Conservation (phyloP, 2,888 invertebrate genomes). For the Agrilus mali region DNA sequence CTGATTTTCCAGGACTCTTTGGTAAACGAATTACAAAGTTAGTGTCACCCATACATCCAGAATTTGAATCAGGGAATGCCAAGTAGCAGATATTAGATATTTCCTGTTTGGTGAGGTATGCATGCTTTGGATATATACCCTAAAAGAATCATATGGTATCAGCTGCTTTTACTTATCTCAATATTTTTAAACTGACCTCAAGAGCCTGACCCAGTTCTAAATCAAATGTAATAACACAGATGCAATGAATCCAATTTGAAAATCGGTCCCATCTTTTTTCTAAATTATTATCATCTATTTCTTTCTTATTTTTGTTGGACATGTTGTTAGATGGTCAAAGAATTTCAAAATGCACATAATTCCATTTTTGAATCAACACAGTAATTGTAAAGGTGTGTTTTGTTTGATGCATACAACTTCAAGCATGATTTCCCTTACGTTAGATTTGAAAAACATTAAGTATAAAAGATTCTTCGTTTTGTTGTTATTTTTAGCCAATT, state of each 20-base stretch:
- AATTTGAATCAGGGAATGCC: slow-evolving; percentile 98
- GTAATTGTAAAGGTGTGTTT: no score
- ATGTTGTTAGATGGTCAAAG: no score
- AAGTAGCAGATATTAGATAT: slow-evolving; percentile 92
- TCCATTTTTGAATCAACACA: no score
- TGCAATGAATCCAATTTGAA: slow-evolving; percentile 92
- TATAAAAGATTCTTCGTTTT: no score
- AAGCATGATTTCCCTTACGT: no score
- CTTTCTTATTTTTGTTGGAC: background rate
- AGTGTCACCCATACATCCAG: slow-evolving; percentile 97
- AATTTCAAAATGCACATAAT: no score
- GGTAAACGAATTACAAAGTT: slow-evolving; percentile 90
- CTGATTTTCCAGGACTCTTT: slow-evolving; percentile 44
- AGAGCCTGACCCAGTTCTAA: slow-evolving; percentile 97
- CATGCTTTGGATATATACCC: slow-evolving; percentile 72
- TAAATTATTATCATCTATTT: background rate
- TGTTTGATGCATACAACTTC: no score
- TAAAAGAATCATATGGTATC: slow-evolving; percentile 28
- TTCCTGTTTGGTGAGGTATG: slow-evolving; percentile 70
- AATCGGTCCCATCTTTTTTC: slow-evolving; percentile 53
- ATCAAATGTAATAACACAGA: slow-evolving; percentile 98
- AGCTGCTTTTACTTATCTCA: background rate
- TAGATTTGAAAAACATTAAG: no score
- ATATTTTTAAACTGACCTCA: slow-evolving; percentile 47
- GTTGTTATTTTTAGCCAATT: no score